Evolutionary conservation across 1,140 invertebrate species (phyloP).

Genomic region (Neodiprion lecontei): DNA sequence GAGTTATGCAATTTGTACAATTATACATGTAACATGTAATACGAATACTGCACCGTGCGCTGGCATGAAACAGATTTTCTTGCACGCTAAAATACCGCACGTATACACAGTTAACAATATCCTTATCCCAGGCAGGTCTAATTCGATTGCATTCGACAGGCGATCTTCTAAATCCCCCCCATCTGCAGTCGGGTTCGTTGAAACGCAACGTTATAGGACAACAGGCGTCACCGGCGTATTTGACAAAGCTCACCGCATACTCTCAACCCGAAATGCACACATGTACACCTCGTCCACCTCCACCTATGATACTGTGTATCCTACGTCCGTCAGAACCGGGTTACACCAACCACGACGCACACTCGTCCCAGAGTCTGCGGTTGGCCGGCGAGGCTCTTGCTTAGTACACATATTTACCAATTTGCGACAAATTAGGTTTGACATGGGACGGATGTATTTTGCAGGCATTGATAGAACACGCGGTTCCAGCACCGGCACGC

Average conservation of each 20-base stretch:
- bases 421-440: neutral
- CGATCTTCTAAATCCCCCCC: too few relatives aligned
- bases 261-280: too few relatives aligned
- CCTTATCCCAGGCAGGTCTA: too few relatives aligned
- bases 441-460: constrained; percentile 2
- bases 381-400: neutral
- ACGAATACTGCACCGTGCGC: too few relatives aligned
- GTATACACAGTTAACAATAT: too few relatives aligned
- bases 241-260: neutral
- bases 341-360: neutral
- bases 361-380: neutral
- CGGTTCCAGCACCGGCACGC: neutral
- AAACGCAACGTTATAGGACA: too few relatives aligned
- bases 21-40: too few relatives aligned
- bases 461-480: neutral
- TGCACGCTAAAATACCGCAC: too few relatives aligned
- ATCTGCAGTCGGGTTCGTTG: too few relatives aligned
- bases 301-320: neutral
- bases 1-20: neutral
- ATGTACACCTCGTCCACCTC: too few relatives aligned
- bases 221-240: neutral
- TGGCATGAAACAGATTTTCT: too few relatives aligned
- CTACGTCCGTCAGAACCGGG: neutral
- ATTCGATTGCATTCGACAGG: too few relatives aligned
- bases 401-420: constrained; percentile 5